Conservation (phyloP, 2,113 vertebrate species). For the Corythoichthys haematopterus region DNA sequence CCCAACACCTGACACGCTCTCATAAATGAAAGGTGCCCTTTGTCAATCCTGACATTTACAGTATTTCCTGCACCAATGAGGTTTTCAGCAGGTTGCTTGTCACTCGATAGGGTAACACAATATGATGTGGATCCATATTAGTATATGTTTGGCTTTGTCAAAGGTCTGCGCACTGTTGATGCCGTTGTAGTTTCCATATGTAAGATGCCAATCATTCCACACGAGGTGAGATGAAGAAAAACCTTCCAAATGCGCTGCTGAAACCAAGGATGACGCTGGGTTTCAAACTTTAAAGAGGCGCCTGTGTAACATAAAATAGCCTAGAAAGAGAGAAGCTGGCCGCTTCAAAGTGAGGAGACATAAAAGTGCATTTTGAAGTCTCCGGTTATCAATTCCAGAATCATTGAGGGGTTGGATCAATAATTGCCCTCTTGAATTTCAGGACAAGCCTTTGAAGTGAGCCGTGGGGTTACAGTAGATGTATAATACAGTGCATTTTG, state of each 20-base stretch:
- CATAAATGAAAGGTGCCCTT: conserved; percentile 36
- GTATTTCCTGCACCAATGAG: conserved; percentile 11
- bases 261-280: conserved; percentile 18
- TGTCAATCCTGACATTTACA: conserved; percentile 13
- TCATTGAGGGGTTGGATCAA: conserved; percentile 65
- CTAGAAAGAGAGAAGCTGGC: conserved; percentile 28
- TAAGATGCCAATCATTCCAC: conserved; percentile 7
- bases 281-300: conserved; percentile 54
- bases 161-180: background rate
- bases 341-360: conserved; percentile 63
- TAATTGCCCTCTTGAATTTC: conserved; percentile 62
- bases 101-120: background rate
- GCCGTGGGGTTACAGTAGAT: conserved; percentile 32
- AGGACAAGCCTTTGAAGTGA: conserved; percentile 63
- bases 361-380: conserved; percentile 70
- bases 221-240: background rate
- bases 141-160: background rate
- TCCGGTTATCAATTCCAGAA: conserved; percentile 65
- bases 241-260: conserved; percentile 8
- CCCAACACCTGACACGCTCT: conserved; percentile 46
- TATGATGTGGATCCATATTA: background rate
- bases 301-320: conserved; percentile 37
- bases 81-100: background rate
- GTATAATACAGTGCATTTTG: conserved; percentile 33
- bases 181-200: conserved; percentile 14